phyloP scores from a whole-genome alignment of 2,888 invertebrate genomes.

The Tortrix viridana region DNA sequence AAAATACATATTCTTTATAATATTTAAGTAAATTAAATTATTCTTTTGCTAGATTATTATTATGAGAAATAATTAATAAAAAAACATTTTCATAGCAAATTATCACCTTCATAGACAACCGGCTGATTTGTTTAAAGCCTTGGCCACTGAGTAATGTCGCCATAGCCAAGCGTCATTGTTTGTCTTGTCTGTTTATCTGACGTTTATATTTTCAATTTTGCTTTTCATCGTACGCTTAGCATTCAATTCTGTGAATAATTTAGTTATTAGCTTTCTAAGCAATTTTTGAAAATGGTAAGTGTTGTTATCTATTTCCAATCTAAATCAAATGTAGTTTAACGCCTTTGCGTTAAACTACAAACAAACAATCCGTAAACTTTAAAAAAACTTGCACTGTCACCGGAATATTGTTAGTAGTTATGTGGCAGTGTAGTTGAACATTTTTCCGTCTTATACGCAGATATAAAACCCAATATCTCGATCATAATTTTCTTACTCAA shows the following conservation, averaged over 20 bases:
- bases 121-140: not conserved
- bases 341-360: no score
- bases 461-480: no score
- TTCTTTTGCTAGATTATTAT: no score
- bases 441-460: no score
- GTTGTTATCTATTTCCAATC: not conserved
- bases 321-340: not conserved
- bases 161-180: conserved; percentile 28
- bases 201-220: conserved; percentile 33
- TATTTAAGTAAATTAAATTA: no score
- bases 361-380: conserved; percentile 3
- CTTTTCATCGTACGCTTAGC: conserved; percentile 37
- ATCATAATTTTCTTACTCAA: no score
- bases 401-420: conserved; percentile 10
- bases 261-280: conserved; percentile 26
- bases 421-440: no score
- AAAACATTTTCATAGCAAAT: not conserved
- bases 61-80: no score
- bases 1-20: no score
- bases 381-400: conserved; percentile 44
- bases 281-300: conserved; percentile 39
- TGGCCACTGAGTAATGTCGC: not conserved
- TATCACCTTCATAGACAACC: not conserved
- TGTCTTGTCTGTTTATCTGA: conserved; percentile 10
- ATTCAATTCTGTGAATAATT: conserved; percentile 20